A percentile compares a stretch with the other conserved stretches of the same genome.
Conservation (phyloP, 2,797 vertebrate species). For the Betta splendens region DNA sequence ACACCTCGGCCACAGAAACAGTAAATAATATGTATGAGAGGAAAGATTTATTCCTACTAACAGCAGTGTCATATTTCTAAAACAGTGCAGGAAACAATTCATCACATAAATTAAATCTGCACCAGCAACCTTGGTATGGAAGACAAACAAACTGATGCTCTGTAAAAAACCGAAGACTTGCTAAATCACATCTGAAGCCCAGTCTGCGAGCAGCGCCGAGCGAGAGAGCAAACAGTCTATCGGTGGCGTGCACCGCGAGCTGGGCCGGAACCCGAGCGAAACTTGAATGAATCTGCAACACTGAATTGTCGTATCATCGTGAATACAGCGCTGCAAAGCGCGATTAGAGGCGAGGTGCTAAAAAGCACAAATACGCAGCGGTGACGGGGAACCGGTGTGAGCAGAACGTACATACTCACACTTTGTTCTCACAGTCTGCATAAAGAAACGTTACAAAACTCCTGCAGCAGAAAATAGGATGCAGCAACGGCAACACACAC, state of each 20-base stretch:
- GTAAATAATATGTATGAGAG: conserved; percentile 10
- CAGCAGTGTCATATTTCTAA: conserved; percentile 1
- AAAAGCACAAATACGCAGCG: conserved; percentile 3
- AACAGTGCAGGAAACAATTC: conserved; percentile 16
- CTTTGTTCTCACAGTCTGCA: conserved; percentile 28
- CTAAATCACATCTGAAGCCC: conserved; percentile 9
- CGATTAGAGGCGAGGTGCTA: conserved; percentile 1
- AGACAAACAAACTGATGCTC: conserved; percentile 4
- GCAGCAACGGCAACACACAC: conserved; percentile 5
- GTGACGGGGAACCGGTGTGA: conserved; percentile 9
- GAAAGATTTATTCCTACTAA: conserved; percentile 15
- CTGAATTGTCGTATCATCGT: too few relatives aligned
- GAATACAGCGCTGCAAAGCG: conserved; percentile 4
- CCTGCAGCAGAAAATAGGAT: conserved; percentile 12
- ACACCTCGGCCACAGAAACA: not conserved
- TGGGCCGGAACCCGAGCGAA: conserved; percentile 3
- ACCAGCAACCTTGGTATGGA: not conserved
- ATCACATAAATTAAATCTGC: conserved; percentile 9
- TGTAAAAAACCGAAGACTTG: not conserved
- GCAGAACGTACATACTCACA: conserved; percentile 1
- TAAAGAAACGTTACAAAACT: conserved; percentile 22
- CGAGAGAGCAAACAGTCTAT: conserved; percentile 19
- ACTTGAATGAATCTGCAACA: conserved; percentile 18
- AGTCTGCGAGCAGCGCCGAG: conserved; percentile 2
- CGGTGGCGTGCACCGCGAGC: not conserved